Base-by-base conservation (phyloP, 2,797 vertebrate species). In the Podarcis lilfordi region DNA sequence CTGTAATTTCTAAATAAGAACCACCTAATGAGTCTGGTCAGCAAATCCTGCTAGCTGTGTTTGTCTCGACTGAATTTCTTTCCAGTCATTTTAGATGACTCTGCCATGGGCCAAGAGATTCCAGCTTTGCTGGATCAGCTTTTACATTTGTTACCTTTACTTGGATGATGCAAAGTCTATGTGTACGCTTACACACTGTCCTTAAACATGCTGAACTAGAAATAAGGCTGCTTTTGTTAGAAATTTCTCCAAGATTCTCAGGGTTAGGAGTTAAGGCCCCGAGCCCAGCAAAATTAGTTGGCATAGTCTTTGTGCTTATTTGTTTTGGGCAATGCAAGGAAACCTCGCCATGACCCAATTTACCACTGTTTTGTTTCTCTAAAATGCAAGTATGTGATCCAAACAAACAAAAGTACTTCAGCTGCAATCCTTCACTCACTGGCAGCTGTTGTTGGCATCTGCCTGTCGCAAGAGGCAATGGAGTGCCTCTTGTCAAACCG, bases 1-100 rank as follows among this genome's bases (percentile, higher is more conserved):
- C 50, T 72, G 68, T 32, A 21, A 32, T 88, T 76, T 43, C 32
- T 82, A 88, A 82, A 88, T 21, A 79, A 80, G 61, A 37, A 37
- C 35, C n/a, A 88, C 32, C 40, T 84, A 84, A 71, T 84, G 43
- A 72, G 27, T 59, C 71, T 84, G 75, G 66, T 75, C 72, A n/a
- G 5, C 19, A 17, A 4, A 55, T 45, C 55, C 23, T 68, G 32
- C 64, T 72, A 43, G 64, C 19, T 25, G 64, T 37, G 23, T 21
- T 76, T 55, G 15, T 66, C 71, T 69, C 21, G 37, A 77, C 55
- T 79, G 68, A 87, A 82, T 71, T 79, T 84, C 4, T 59, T 66
- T 68, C 43, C 25, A 23, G n/a, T 29, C 66, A 2, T 72, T 79
- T 78, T 86, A 75, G 64, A 32, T 25, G 7, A 59, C 45, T 79